Percentiles rank a stretch among this genome's conserved stretches.
These are phyloP conservation scores for Tribolium castaneum DNA, from an alignment of 1,140 invertebrate species.

Conservation along the genomic window DNA sequence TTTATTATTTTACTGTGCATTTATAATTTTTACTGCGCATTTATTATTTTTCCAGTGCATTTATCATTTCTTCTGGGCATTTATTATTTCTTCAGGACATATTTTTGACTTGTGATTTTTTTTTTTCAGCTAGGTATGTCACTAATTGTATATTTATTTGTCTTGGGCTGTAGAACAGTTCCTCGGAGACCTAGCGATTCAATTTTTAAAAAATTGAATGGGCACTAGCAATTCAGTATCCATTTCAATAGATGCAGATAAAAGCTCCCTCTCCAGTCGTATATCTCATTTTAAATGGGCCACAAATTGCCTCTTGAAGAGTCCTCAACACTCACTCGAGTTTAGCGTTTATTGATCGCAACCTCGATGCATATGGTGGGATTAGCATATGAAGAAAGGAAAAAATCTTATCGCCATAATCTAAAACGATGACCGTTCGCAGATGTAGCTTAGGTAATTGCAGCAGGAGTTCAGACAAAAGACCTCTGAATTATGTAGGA, in stretches of 20 bases:
- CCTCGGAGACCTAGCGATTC: neutral
- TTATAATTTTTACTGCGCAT: no score
- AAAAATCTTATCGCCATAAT: constrained; percentile 35
- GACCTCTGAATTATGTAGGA: constrained; percentile 47
- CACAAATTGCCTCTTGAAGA: neutral
- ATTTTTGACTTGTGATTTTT: no score
- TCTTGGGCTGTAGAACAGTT: no score
- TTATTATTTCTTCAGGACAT: no score
- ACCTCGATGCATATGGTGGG: neutral
- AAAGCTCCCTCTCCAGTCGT: neutral
- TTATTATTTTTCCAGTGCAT: no score
- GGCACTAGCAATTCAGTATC: neutral
- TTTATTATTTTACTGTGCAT: no score
- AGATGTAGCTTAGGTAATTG: constrained; percentile 48
- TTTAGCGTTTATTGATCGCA: neutral
- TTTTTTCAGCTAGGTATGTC: no score
- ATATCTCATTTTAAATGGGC: neutral
- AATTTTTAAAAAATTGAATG: neutral
- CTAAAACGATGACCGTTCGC: constrained; percentile 39
- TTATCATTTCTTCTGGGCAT: no score
- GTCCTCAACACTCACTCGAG: neutral
- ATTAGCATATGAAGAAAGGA: constrained; percentile 3
- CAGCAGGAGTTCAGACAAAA: constrained; percentile 46
- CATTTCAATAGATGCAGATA: neutral
- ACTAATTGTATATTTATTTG: no score